These are phyloP conservation scores for Saxicola maurus DNA, from an alignment of 2,797 vertebrate genomes.

Conservation along the genomic window DNA sequence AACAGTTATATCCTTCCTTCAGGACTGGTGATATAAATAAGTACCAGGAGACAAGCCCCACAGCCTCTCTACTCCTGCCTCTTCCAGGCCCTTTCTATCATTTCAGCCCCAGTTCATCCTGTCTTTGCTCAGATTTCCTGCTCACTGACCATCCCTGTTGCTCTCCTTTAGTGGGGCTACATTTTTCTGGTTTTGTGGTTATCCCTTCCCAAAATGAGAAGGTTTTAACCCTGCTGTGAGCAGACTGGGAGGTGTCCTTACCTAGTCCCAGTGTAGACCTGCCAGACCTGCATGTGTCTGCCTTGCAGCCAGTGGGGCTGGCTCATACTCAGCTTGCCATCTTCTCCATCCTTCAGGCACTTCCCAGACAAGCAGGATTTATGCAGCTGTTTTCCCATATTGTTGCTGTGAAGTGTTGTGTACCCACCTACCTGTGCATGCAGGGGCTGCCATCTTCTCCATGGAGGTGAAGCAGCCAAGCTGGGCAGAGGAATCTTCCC, in stretches of 20 bases:
- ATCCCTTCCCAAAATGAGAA: background rate
- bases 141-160: background rate
- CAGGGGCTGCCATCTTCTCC: background rate
- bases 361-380: background rate
- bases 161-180: background rate
- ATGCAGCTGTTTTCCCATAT: background rate
- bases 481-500: background rate
- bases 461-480: background rate
- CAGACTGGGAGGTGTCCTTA: background rate
- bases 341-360: background rate
- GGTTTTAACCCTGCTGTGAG: background rate
- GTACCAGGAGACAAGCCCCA: background rate
- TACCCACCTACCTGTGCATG: background rate
- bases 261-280: background rate
- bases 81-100: background rate
- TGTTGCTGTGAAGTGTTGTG: accelerated
- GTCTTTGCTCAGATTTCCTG: background rate
- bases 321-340: background rate
- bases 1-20: background rate
- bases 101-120: background rate
- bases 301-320: background rate
- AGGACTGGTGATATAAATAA: background rate
- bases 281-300: background rate
- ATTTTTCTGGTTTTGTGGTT: background rate
- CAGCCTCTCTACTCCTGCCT: background rate